Evolutionary conservation across 1,140 invertebrate species (phyloP), one percentile per base, ranked within the genome.

Genomic region (Aphelinus certus): DNA sequence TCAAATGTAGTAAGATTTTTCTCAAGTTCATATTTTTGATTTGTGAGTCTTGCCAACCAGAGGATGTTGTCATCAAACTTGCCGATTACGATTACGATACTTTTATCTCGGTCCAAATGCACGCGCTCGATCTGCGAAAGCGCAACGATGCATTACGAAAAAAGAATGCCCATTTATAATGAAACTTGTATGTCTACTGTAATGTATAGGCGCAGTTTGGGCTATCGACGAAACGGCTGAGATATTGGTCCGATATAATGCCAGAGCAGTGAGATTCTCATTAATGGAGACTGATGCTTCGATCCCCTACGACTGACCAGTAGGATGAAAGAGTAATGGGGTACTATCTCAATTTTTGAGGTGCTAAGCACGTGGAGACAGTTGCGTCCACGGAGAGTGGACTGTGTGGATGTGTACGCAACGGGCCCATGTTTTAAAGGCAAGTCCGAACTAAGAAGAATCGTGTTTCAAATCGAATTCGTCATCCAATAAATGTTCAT

Each of bases 191-290:
- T 70, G 56, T 71, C 2, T 71, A 48, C 56, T 67, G 42, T 64
- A 66, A 71, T 66, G 69, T 71, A 76, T 76, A 76, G 74, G 74
- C 66, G 69, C 68, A 76, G 69, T 42, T 58, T 75, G 73, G 73
- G 26, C 60, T 57, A 75, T 61, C 67, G 46, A 26, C 26, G 51
- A 58, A 68, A 60, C 7, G 73, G 73, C 73, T 75, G 73, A 75
- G 49, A 51, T 26, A 72, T 48, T 1, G 45, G 7, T 7, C 58
- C 58, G 3, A 47, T 47, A 43, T 61, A 47, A 49, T 57, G 57
- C 55, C 67, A 69, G 55, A 42, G 45, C 3, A 7, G 56, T 58
- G 68, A 70, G 5, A 68, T 43, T 47, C 48, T 43, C 0, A 70
- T 48, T 45, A 48, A 47, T 62, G 62, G 62, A 51, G 55, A 51